Evolutionary conservation across 2,797 vertebrate species (phyloP), one percentile per base, ranked within the genome.

Genomic region (Synaphobranchus kaupii): DNA sequence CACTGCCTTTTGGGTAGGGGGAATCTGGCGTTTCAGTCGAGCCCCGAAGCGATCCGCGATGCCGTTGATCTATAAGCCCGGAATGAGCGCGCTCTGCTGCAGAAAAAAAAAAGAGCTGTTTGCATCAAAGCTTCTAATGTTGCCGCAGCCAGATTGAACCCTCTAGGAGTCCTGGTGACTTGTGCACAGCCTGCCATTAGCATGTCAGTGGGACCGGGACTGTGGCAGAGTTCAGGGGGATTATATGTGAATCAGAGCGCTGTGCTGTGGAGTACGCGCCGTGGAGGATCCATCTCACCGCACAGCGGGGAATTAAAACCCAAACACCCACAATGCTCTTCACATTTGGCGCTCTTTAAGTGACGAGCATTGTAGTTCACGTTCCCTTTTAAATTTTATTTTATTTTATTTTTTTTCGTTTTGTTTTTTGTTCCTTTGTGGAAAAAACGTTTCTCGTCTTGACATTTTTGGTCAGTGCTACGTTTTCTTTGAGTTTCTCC

Each of bases 31-130:
- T 89, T 90, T 90, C 87, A 89, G 90, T 94, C 92, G 90, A 92
- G 90, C 88, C 5, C 92, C 87, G 93, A 93, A 92, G 93, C 92
- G 91, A 86, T 86, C 89, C 76, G 91, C 92, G 84, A 87, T 87
- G 89, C 88, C 91, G 87, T 89, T 88, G 87, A 94, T 95, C 94
- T 90, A 94, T 93, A 94, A 92, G 84, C 71, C 91, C 28, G 91
- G 91, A 63, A 63, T 84, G 83, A 84, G 60, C 31, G 34, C 44
- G 83, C 56, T 9, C 34, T 60, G 83, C 83, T 84, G 28, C 52
- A 44, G 4, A 84, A 58, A 10, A 44, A 4, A 84, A 58, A 10
- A 44, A 4, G 6, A 47, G 44, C 50, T 15, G 52, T 56, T 60
- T 60, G 54, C 28, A 44, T 44, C 50, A 8, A 22, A 56, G 52